These are phyloP conservation scores for Morpho achilles DNA, from an alignment of 2,888 invertebrate genomes.

Conservation along the genomic window DNA sequence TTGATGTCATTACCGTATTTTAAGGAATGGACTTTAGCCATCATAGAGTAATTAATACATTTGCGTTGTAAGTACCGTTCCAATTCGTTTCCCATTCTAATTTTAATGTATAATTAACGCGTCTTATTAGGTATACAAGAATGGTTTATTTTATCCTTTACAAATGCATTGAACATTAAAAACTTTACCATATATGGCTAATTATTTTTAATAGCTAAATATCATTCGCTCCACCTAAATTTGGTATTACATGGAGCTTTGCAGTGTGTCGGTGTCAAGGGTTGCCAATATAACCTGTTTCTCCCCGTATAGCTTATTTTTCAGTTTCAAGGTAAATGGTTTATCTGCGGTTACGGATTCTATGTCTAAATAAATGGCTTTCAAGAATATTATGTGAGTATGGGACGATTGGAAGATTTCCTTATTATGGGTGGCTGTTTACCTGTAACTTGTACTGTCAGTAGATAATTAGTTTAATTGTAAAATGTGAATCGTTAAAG, in stretches of 20 bases:
- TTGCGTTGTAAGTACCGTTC: too few species aligned
- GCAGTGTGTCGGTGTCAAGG: constrained; percentile 70
- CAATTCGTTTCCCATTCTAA: too few species aligned
- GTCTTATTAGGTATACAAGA: too few species aligned
- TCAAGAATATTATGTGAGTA: constrained; percentile 15
- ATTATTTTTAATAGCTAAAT: background rate
- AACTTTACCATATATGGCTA: too few species aligned
- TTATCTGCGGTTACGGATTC: constrained; percentile 23
- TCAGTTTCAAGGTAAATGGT: constrained; percentile 24
- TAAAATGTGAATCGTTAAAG: too few species aligned
- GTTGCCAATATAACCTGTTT: constrained; percentile 47
- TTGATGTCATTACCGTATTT: too few species aligned
- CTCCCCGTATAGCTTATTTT: constrained; percentile 20
- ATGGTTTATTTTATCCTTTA: background rate
- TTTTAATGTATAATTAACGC: background rate
- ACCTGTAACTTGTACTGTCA: too few species aligned
- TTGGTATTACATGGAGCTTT: constrained; percentile 53
- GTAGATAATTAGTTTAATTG: too few species aligned
- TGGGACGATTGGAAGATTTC: background rate
- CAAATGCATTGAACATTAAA: too few species aligned
- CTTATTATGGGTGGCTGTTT: background rate
- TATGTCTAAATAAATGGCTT: constrained; percentile 5
- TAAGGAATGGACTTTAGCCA: too few species aligned
- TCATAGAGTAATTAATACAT: too few species aligned
- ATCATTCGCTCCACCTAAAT: constrained; percentile 8